Conservation (phyloP, 2,888 invertebrate species). For the Ophioninae sp. region DNA sequence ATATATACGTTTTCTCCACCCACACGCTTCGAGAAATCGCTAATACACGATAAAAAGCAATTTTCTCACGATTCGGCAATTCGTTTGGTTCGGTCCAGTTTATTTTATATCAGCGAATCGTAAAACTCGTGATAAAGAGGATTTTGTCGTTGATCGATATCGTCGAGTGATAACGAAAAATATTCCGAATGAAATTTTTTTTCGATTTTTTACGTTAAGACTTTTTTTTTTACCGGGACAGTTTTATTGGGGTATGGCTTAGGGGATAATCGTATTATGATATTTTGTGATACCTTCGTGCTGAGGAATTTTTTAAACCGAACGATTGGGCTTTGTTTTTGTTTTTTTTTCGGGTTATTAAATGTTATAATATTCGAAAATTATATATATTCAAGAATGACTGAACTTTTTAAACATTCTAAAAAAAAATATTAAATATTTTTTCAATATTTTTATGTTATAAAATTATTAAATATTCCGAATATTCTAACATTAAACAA, state of each 20-base stretch:
- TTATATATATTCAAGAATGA: too few relatives aligned
- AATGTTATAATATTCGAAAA: too few relatives aligned
- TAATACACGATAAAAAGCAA: conserved; percentile 27
- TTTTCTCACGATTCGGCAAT: conserved; percentile 53
- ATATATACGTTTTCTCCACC: conserved; percentile 1
- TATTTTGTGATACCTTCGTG: too few relatives aligned
- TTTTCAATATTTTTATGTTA: too few relatives aligned
- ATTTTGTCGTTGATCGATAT: not conserved
- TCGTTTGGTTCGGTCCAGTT: conserved; percentile 13
- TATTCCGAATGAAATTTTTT: too few relatives aligned
- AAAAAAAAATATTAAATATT: too few relatives aligned
- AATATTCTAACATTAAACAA: too few relatives aligned
- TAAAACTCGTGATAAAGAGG: not conserved
- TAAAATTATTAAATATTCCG: too few relatives aligned
- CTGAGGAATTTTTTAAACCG: too few relatives aligned
- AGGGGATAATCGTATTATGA: too few relatives aligned
- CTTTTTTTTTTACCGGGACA: not conserved
- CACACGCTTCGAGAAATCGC: not conserved
- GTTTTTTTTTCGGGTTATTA: not conserved
- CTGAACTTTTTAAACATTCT: too few relatives aligned
- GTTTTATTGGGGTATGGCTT: too few relatives aligned
- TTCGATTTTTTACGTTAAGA: not conserved
- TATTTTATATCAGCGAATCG: not conserved
- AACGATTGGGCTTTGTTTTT: not conserved
- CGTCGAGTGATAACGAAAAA: not conserved